Conservation (phyloP, 2,888 invertebrate species). For the Caenorhabditis angaria region DNA sequence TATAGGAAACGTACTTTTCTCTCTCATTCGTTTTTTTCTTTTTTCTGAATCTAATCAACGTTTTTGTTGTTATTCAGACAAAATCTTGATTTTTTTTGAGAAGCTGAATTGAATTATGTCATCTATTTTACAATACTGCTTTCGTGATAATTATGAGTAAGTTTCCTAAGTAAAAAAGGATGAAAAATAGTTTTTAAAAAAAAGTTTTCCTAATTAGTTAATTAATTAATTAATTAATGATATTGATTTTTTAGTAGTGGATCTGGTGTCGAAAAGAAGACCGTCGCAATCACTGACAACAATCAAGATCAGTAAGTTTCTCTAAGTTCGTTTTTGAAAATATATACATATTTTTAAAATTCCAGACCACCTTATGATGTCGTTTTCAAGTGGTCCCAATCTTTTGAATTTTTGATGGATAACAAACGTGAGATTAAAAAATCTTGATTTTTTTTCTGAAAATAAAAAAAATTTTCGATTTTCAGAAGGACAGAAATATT, state of each 20-base stretch:
- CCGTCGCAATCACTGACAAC: constrained; percentile 10
- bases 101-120: neutral
- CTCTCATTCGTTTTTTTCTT: neutral
- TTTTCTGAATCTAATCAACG: neutral
- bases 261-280: constrained; percentile 30
- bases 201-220: neutral
- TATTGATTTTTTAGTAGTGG: constrained; percentile 34
- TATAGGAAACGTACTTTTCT: neutral
- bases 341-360: neutral
- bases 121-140: neutral
- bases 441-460: neutral
- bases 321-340: neutral
- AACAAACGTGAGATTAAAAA: constrained; percentile 54
- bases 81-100: neutral
- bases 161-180: neutral
- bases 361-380: constrained; percentile 68
- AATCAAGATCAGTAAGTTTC: constrained; percentile 34
- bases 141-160: neutral
- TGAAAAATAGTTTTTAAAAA: neutral
- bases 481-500: constrained; percentile 77
- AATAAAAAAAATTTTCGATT: neutral
- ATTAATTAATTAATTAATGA: neutral
- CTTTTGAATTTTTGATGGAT: constrained; percentile 72
- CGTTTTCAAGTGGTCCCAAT: constrained; percentile 69
- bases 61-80: too few species aligned